phyloP scores from a whole-genome alignment of 2,888 invertebrate genomes.

The Stenoptilia bipunctidactyla region DNA sequence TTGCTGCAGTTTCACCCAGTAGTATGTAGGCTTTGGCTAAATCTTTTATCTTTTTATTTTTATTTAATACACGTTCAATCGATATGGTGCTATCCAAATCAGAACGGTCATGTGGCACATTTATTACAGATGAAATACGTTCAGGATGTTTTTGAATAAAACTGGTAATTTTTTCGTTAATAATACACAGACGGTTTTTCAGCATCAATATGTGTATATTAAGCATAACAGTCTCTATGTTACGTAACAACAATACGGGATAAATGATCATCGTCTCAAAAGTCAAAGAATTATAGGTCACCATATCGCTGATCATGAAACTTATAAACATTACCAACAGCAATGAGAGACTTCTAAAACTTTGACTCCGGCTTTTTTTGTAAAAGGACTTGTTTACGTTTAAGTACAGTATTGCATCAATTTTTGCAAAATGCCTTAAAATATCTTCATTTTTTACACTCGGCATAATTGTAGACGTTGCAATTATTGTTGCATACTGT shows the following conservation, averaged over 20 bases:
- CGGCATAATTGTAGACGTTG: background rate
- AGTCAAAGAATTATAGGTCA: slow-evolving; percentile 12
- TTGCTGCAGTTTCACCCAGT: slow-evolving; percentile 29
- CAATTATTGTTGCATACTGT: background rate
- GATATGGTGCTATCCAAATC: slow-evolving; percentile 19
- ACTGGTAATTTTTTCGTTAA: slow-evolving; percentile 28
- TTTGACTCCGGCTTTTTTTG: slow-evolving; percentile 18
- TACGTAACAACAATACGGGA: slow-evolving; percentile 25
- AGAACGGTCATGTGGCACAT: slow-evolving; percentile 14
- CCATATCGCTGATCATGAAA: slow-evolving; percentile 17
- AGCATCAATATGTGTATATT: slow-evolving; percentile 30
- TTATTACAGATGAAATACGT: slow-evolving; percentile 22
- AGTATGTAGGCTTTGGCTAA: slow-evolving; percentile 30
- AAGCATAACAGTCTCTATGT: slow-evolving; percentile 31
- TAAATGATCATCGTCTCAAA: slow-evolving; percentile 16
- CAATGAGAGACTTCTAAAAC: slow-evolving; percentile 15
- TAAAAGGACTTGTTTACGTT: slow-evolving; percentile 23
- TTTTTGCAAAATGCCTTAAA: slow-evolving; percentile 16
- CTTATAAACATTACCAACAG: slow-evolving; percentile 18
- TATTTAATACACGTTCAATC: slow-evolving; percentile 22
- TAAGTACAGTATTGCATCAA: slow-evolving; percentile 25
- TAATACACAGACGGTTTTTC: slow-evolving; percentile 23
- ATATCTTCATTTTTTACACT: background rate
- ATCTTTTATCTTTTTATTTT: slow-evolving; percentile 30
- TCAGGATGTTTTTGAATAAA: slow-evolving; percentile 23